These are phyloP conservation scores for Hycleus phaleratus DNA, from an alignment of 1,140 invertebrate species.

Conservation along the genomic window DNA sequence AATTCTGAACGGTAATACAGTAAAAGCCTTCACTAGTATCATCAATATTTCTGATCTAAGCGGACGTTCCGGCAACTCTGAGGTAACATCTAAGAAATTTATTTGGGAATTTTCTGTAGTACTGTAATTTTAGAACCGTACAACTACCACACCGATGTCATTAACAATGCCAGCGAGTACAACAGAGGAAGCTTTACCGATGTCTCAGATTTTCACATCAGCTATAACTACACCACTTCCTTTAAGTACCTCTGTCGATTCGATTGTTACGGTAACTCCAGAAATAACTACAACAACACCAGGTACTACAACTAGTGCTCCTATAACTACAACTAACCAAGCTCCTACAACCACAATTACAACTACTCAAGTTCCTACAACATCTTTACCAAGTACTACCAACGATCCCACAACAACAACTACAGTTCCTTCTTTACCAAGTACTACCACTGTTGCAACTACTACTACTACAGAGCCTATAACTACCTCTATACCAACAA, in stretches of 20 bases:
- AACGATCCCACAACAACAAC: constrained; percentile 1
- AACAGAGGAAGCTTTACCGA: background rate
- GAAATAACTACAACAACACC: background rate
- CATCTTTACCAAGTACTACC: background rate
- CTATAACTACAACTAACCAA: background rate
- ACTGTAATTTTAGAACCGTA: too few relatives aligned
- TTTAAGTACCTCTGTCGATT: background rate
- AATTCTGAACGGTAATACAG: constrained; percentile 29
- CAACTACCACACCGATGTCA: constrained; percentile 7
- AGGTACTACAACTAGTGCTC: too few relatives aligned
- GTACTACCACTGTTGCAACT: constrained; percentile 1
- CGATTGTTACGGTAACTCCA: background rate
- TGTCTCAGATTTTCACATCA: too few relatives aligned
- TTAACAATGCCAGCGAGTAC: constrained; percentile 9
- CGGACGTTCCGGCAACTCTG: background rate
- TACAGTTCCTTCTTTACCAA: background rate
- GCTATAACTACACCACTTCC: constrained; percentile 6
- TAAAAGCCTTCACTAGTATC: constrained; percentile 29
- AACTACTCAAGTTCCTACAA: background rate
- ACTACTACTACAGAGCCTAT: background rate
- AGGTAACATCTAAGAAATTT: too few relatives aligned
- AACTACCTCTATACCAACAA: background rate
- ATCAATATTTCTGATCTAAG: constrained; percentile 20
- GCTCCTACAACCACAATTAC: background rate
- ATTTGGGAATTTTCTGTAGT: too few relatives aligned